Evolutionary conservation across 1,140 invertebrate species (phyloP), one percentile per base, ranked within the genome.

Genomic region (Lycorma delicatula): DNA sequence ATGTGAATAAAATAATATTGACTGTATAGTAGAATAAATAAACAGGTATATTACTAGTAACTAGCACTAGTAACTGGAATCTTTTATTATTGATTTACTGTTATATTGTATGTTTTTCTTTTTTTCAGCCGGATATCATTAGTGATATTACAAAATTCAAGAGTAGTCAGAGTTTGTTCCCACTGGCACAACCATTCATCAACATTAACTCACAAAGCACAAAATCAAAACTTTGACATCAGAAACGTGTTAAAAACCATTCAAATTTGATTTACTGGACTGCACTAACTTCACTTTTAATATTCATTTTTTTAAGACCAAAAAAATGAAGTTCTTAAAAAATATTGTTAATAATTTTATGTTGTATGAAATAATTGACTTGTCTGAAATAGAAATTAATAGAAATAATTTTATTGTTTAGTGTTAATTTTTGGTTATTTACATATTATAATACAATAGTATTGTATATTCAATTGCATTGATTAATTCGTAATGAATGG

Each of bases 61-160:
- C n/a, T n/a, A n/a, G n/a, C n/a, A n/a, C n/a, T n/a, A n/a, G n/a
- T n/a, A n/a, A n/a, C n/a, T n/a, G n/a, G n/a, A n/a, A n/a, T n/a
- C n/a, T n/a, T n/a, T n/a, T n/a, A n/a, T n/a, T n/a, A n/a, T n/a
- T n/a, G n/a, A n/a, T n/a, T n/a, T n/a, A n/a, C n/a, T n/a, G n/a
- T n/a, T n/a, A 44, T 44, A 22, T 16, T 13, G 41, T 20, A 12
- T 5, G n/a, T 16, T 22, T 20, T 16, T 20, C 62, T 62, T 56
- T 56, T 55, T 73, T 73, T 50, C 65, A 78, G 73, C 67, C 70
- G 22, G 57, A 59, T 27, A 68, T 71, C 54, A 82, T 87, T 25
- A 73, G 75, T n/a, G 78, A 86, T 65, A 71, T 86, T 3, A 73
- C 76, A 5, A 74, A 75, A 34, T 88, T 87, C 70, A 88, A 87